Base-by-base conservation (phyloP, 2,113 vertebrate species). In the Isichthys henryi region DNA sequence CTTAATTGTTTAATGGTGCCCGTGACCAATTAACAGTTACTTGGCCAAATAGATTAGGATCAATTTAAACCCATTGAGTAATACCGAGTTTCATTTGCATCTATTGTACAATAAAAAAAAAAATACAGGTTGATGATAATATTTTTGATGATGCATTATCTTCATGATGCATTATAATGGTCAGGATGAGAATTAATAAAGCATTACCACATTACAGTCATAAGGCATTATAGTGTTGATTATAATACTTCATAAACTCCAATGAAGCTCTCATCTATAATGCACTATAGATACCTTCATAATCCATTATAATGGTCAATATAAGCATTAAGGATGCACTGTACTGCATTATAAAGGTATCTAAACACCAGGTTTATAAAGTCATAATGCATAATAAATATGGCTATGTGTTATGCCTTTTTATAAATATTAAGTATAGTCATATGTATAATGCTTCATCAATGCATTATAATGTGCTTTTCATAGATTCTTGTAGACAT, bases 1-100 rank as follows among this genome's bases (percentile, higher is more conserved):
- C 89, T 46, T 49, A 87, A 86, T 89, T 89, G 84, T 87, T 87
- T 90, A 90, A 87, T 77, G 66, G 89, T 77, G 87, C 50, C 66
- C 48, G 27, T 49, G 49, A 66, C 49, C 62, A 90, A 87, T 90
- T 87, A 90, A 86, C 85, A 74, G 49, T 77, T 88, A 50, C 77
- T 35, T 31, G n/a, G 49, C 45, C 84, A 80, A 49, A 58, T 80
- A 87, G 53, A 27, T 39, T 39, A 45, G 52, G 86, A 58, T 10
- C 17, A 17, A 62, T 77, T 89, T 84, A 49, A 89, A n/a, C 23
- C 35, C 23, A 46, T 89, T 70, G 88, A 77, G 15, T 39, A 46
- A 39, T 17, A 17, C 52, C 31, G 31, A 62, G 82, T 84, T 31
- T 27, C 8, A 89, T 87, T 53, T 53, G 35, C 27, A 48, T 82